These are phyloP conservation scores for Antigone vipio DNA, from an alignment of 2,113 vertebrate genomes.

Conservation along the genomic window DNA sequence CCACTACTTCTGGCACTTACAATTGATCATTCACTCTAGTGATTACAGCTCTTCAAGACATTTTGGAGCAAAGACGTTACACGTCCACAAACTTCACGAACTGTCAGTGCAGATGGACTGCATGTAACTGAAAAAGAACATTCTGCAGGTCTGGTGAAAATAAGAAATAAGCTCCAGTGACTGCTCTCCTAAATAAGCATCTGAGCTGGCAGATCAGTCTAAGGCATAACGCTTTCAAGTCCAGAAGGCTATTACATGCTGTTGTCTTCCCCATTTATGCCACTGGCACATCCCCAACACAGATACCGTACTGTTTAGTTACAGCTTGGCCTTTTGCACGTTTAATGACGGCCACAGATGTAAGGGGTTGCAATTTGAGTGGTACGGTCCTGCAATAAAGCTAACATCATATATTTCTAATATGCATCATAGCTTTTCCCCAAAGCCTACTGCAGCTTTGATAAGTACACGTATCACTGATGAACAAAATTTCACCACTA, in stretches of 20 bases:
- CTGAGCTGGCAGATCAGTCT: background rate
- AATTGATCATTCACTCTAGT: background rate
- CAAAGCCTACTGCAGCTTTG: background rate
- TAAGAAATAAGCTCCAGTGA: background rate
- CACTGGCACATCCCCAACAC: constrained; percentile 9
- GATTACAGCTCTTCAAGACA: background rate
- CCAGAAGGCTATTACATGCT: constrained; percentile 14
- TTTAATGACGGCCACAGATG: constrained; percentile 38
- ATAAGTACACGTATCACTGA: background rate
- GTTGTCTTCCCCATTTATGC: background rate
- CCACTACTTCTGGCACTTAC: background rate
- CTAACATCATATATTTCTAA: background rate
- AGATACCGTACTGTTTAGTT: background rate
- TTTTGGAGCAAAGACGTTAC: background rate
- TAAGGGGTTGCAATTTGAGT: background rate
- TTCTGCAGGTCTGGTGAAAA: background rate
- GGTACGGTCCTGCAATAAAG: background rate
- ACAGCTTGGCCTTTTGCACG: constrained; percentile 36
- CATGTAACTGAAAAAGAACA: background rate
- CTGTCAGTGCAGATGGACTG: background rate
- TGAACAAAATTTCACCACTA: background rate
- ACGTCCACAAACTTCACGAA: background rate
- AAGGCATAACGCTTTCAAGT: background rate
- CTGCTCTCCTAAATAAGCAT: background rate
- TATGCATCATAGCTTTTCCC: background rate